Evolutionary conservation across 1,140 invertebrate species (phyloP).

Genomic region (Formica selysi): DNA sequence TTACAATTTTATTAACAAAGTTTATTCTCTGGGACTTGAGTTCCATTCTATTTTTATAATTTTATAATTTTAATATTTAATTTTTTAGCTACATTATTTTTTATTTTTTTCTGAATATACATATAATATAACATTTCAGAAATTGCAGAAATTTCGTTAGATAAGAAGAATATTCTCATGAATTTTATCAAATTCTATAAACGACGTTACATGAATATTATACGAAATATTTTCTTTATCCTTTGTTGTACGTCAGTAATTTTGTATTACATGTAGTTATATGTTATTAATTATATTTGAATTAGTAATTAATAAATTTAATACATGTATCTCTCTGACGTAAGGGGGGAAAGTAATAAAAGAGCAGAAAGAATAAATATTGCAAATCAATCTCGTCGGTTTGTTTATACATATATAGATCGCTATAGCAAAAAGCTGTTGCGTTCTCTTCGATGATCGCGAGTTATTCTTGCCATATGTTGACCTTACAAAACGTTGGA

Average conservation of each 20-base stretch:
- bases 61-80: neutral
- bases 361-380: neutral
- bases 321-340: neutral
- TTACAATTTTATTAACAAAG: neutral
- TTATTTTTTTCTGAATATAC: neutral
- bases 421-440: neutral
- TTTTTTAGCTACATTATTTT: too few species aligned
- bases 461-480: neutral
- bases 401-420: neutral
- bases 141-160: neutral
- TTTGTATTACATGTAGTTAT: neutral
- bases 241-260: neutral
- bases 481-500: neutral
- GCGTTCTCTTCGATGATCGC: neutral
- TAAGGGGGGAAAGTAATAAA: neutral
- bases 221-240: neutral
- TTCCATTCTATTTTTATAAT: neutral
- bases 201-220: neutral
- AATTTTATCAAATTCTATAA: neutral
- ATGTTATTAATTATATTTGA: neutral
- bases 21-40: neutral
- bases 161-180: neutral
- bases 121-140: neutral
- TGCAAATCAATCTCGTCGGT: neutral
- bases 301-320: neutral